Evolutionary conservation across 2,113 vertebrate genomes (phyloP).

Genomic region (Apteryx owenii): DNA sequence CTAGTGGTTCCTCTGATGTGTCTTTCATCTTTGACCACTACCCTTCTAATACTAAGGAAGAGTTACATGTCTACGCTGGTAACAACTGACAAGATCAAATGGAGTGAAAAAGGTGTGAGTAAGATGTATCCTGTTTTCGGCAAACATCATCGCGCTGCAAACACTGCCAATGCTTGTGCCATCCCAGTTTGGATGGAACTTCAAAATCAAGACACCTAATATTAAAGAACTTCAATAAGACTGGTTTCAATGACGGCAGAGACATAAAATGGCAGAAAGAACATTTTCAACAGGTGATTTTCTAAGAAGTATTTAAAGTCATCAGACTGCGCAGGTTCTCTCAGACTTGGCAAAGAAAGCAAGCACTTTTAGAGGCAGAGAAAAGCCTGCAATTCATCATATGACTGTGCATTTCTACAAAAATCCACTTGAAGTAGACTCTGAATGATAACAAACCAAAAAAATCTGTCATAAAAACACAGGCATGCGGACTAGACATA

Average conservation of each 20-base stretch:
- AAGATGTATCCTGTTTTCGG: not conserved
- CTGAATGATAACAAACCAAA: not conserved
- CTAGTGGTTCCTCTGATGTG: accelerated
- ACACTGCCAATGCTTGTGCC: not conserved
- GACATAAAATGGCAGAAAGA: not conserved
- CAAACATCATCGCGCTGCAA: not conserved
- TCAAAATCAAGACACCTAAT: not conserved
- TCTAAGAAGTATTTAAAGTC: not conserved
- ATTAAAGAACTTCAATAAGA: not conserved
- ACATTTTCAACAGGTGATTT: not conserved
- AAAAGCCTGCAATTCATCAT: not conserved
- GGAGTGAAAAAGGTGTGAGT: not conserved
- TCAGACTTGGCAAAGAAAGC: not conserved
- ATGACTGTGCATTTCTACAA: not conserved
- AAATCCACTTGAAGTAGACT: not conserved
- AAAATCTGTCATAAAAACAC: not conserved
- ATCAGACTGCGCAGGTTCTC: not conserved
- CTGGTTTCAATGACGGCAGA: not conserved
- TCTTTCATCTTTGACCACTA: not conserved
- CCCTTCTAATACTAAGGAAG: not conserved
- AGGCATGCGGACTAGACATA: not conserved
- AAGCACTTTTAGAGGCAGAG: not conserved
- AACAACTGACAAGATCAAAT: not conserved
- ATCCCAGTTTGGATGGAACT: not conserved
- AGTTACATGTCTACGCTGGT: not conserved